Evolutionary conservation across 2,888 invertebrate genomes (phyloP).

Genomic region (Chaetogeoica ovagalla): DNA sequence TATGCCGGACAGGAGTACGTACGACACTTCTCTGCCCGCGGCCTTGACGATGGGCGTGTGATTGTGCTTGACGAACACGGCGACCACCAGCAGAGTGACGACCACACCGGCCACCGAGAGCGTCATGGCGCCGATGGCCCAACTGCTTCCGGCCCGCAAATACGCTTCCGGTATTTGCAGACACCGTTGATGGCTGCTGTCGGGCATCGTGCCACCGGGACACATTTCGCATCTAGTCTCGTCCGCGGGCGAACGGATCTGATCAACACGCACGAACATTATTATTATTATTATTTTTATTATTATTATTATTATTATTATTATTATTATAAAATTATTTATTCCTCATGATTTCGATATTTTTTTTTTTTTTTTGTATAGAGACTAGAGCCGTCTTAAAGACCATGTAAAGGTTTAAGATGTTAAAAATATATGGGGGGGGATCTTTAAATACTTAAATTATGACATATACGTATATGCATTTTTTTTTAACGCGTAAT

Average conservation of each 20-base stretch:
- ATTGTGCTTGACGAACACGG: slow-evolving; percentile 82
- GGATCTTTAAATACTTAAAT: no score
- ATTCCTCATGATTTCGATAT: no score
- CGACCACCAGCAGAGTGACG: slow-evolving; percentile 74
- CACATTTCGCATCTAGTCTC: slow-evolving; percentile 85
- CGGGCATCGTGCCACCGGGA: slow-evolving; percentile 64
- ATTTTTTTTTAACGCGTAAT: no score
- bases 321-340: no score
- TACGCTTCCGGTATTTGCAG: slow-evolving; percentile 75
- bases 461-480: no score
- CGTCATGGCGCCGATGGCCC: slow-evolving; percentile 86
- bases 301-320: no score
- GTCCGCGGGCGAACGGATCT: slow-evolving; percentile 79
- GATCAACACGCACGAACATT: slow-evolving; percentile 54
- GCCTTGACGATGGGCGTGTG: slow-evolving; percentile 97
- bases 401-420: no score
- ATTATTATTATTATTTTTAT: no score
- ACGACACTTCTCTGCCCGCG: slow-evolving; percentile 85
- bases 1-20: slow-evolving; percentile 86
- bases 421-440: no score
- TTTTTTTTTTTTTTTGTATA: no score
- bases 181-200: slow-evolving; percentile 58
- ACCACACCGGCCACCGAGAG: slow-evolving; percentile 84
- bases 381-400: no score
- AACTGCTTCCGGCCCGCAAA: slow-evolving; percentile 82